Base-by-base conservation (phyloP, 2,888 invertebrate species). In the Magallana nippona region DNA sequence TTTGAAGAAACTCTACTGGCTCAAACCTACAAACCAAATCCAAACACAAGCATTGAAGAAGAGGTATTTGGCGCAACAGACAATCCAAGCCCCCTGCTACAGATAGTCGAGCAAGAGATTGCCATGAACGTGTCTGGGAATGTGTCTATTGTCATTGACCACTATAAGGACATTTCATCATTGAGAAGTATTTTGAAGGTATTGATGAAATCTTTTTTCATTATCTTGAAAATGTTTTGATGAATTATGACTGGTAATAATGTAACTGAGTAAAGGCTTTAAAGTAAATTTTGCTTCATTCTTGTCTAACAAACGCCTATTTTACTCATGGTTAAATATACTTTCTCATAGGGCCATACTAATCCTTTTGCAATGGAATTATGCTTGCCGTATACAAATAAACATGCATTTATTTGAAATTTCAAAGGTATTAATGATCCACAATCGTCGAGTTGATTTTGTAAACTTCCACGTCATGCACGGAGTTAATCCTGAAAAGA, bases 361-460 rank as follows among this genome's bases (percentile, higher is more conserved):
- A 5, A 44, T 44, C 5, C 44, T 44, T 0, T 44, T 44, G 44
- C 44, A 44, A 8, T 44, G 44, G 8, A 44, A 8, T 44, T 44
- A 8, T 44, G 44, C 44, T 44, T 44, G 0, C 44, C 44, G 44
- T 44, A 44, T 44, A 5, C 44, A 44, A 44, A 44, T 44, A 44
- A 44, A 44, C 8, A 44, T 44, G 8, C 44, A 44, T 44, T 44
- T 5, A 44, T 8, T 44, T 44, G 5, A 44, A 60, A 58, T 81
- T 55, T 86, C 86, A 57, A 79, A 90, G 90, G 87, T 90, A 55
- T 63, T 90, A 17, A 87, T 90, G 90, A 85, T 90, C 60, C 86
- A 89, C 80, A 90, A 91, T 85, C 83, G 83, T 22, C 84, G 89
- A 15, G 85, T 90, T 0, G 84, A 85, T 0, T 81, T 84, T 11